phyloP scores from a whole-genome alignment of 2,888 invertebrate species.

The Encarsia formosa region DNA sequence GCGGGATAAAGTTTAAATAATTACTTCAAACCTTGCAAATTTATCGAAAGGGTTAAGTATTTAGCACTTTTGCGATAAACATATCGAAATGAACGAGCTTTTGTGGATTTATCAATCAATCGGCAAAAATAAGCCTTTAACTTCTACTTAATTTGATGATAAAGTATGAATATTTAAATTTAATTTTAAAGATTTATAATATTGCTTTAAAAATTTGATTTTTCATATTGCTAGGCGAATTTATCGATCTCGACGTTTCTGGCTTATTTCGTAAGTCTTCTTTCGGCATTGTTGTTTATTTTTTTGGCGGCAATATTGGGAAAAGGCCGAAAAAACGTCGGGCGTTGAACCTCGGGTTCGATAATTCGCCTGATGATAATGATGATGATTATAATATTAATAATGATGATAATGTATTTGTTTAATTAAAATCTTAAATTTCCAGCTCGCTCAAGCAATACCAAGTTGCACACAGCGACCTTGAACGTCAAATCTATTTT shows the following conservation, averaged over 20 bases:
- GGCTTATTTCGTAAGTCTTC: constrained; percentile 25
- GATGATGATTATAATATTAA: constrained; percentile 10
- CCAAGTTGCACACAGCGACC: constrained; percentile 26
- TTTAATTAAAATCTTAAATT: constrained; percentile 28
- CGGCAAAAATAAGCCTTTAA: constrained; percentile 21
- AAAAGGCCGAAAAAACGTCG: constrained; percentile 27
- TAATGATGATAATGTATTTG: neutral
- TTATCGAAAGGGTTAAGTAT: constrained; percentile 13
- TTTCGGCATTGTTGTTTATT: constrained; percentile 24
- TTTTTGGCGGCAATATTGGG: constrained; percentile 27
- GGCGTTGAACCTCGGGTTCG: constrained; percentile 19
- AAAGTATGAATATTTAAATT: constrained; percentile 12
- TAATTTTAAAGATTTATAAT: constrained; percentile 11
- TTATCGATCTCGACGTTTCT: constrained; percentile 20
- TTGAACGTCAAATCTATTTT: constrained; percentile 30
- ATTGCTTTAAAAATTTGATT: constrained; percentile 6
- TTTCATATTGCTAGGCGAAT: constrained; percentile 15
- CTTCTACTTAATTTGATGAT: constrained; percentile 18
- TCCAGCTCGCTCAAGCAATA: constrained; percentile 29
- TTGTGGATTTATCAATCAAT: constrained; percentile 22
- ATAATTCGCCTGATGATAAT: constrained; percentile 18
- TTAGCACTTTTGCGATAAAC: constrained; percentile 18
- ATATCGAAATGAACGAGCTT: constrained; percentile 11
- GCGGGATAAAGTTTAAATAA: neutral
- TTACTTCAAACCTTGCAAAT: constrained; percentile 4